Evolutionary conservation across 2,888 invertebrate species (phyloP).

Genomic region (Schizaphis graminum): DNA sequence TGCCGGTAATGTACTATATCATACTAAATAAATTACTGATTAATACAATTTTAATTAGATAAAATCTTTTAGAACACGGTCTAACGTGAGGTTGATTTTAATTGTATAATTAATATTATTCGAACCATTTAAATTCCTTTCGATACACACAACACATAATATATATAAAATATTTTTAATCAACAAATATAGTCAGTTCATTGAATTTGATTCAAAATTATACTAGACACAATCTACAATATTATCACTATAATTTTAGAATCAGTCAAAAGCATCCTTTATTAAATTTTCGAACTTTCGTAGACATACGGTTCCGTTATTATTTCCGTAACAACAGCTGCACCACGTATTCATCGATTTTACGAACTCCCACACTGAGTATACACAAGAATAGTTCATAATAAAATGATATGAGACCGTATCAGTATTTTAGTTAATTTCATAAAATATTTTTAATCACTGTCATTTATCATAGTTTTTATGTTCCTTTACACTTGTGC

Average conservation of each 20-base stretch:
- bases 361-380: background rate
- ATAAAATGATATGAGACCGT: background rate
- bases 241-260: background rate
- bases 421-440: background rate
- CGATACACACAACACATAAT: background rate
- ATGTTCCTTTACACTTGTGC: background rate
- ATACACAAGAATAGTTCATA: background rate
- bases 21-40: background rate
- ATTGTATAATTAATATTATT: background rate
- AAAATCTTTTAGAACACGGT: background rate
- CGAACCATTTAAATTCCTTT: background rate
- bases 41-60: background rate
- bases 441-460: background rate
- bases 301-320: background rate
- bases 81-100: background rate
- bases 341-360: background rate
- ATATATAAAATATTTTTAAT: background rate
- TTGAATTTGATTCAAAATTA: background rate
- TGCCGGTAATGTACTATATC: background rate
- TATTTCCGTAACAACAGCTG: background rate
- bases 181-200: background rate
- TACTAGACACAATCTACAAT: background rate
- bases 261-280: background rate
- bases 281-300: background rate
- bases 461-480: background rate